Percentiles rank a stretch among this genome's conserved stretches.
phyloP scores from a whole-genome alignment of 2,113 vertebrate genomes.

The Hippocampus comes region DNA sequence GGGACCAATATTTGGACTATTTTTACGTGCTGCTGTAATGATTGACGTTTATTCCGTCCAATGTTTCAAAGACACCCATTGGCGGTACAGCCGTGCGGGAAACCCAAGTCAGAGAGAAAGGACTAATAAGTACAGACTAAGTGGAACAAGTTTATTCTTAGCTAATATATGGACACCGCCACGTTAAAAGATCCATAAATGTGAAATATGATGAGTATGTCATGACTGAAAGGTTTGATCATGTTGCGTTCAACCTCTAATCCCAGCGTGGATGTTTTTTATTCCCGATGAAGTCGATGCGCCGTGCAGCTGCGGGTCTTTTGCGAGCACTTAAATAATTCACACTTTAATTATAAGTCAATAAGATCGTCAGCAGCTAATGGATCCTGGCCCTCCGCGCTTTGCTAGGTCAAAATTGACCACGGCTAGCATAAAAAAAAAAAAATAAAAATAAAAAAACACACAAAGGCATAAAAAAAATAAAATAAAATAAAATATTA shows the following conservation, averaged over 20 bases:
- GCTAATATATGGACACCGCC: no score
- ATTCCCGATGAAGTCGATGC: background rate
- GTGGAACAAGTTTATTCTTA: no score
- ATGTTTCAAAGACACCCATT: no score
- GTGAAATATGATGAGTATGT: background rate
- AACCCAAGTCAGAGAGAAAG: no score
- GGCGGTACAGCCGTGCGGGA: no score
- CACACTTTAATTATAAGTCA: slow-evolving; percentile 59
- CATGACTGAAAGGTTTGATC: background rate
- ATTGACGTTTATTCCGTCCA: no score
- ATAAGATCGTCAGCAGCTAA: slow-evolving; percentile 56
- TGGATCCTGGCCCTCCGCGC: slow-evolving; percentile 31
- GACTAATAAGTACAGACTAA: no score
- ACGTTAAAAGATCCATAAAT: background rate
- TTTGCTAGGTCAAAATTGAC: slow-evolving; percentile 35
- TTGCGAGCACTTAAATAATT: slow-evolving; percentile 57
- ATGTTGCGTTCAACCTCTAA: background rate
- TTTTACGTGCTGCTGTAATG: no score
- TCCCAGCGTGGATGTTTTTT: background rate
- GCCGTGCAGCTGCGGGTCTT: background rate
- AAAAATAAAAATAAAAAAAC: background rate
- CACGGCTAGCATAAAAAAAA: slow-evolving; percentile 11
- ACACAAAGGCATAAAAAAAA: no score
- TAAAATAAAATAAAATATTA: slow-evolving; percentile 15
- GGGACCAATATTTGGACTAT: no score